Conservation (phyloP, 2,888 invertebrate species). For the Eurytoma adleriae region DNA sequence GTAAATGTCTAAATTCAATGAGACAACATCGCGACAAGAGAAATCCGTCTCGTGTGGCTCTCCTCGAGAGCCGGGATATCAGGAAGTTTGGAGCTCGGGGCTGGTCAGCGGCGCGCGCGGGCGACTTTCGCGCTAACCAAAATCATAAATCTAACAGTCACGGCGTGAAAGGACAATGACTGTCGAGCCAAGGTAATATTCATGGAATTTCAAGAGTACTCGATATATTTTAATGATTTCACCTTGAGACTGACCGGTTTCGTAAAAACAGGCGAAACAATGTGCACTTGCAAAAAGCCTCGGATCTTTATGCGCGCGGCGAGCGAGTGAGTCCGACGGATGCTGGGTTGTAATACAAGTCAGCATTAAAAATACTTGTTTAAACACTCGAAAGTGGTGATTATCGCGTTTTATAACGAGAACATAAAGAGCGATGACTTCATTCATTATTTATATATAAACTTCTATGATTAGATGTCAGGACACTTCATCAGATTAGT, state of each 20-base stretch:
- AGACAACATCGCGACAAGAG: not conserved
- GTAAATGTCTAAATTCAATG: conserved; percentile 5
- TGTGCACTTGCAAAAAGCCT: not conserved
- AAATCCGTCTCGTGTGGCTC: not conserved
- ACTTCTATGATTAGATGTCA: no score
- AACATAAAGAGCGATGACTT: no score
- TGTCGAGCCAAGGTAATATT: conserved; percentile 47
- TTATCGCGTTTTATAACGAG: no score
- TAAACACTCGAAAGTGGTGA: no score
- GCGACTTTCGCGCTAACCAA: conserved; percentile 44
- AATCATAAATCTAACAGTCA: conserved; percentile 52
- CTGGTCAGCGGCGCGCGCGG: conserved; percentile 8
- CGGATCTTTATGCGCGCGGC: not conserved
- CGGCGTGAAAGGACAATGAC: conserved; percentile 40
- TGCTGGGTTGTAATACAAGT: no score
- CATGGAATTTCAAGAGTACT: conserved; percentile 47
- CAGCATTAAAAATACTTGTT: no score
- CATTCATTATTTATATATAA: no score
- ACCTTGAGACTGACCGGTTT: conserved; percentile 32
- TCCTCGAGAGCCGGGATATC: conserved; percentile 17
- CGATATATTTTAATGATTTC: conserved; percentile 48
- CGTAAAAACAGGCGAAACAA: conserved; percentile 27
- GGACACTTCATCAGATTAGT: no score
- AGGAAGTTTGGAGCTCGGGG: conserved; percentile 46
- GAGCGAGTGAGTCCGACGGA: not conserved